Evolutionary conservation across 23 tunicate genomes (phyloP).

Genomic region (Ciona savignyi): DNA sequence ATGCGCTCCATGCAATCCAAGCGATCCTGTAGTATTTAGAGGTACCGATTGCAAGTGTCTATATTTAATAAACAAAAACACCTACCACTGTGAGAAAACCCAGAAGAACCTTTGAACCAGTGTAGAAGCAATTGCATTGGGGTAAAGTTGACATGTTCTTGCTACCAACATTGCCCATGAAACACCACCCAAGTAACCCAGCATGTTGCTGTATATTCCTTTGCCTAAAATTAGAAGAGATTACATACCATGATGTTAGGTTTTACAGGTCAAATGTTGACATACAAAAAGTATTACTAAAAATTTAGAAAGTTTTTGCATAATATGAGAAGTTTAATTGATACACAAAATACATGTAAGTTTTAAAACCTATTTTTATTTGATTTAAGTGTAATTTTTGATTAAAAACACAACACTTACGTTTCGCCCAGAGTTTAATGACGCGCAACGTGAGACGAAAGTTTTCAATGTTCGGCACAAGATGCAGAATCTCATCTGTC

Average conservation of each 20-base stretch:
- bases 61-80: too few species aligned
- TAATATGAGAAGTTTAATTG: not conserved
- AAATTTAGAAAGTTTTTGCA: not conserved
- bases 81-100: slow-evolving; percentile 90
- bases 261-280: not conserved
- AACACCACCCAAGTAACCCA: slow-evolving; percentile 96
- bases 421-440: slow-evolving; percentile 90
- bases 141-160: slow-evolving; percentile 87
- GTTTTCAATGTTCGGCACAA: slow-evolving; percentile 79
- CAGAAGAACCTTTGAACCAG: slow-evolving; percentile 79
- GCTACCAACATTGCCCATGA: slow-evolving; percentile 98
- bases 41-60: too few species aligned
- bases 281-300: too few species aligned
- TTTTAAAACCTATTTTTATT: too few species aligned
- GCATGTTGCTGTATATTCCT: slow-evolving; percentile 95
- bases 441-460: slow-evolving; percentile 84
- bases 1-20: too few species aligned
- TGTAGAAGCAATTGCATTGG: slow-evolving; percentile 74
- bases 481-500: slow-evolving; percentile 87
- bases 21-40: too few species aligned
- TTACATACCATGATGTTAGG: not conserved
- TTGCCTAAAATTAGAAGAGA: slow-evolving; percentile 26
- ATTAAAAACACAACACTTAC: slow-evolving; percentile 51
- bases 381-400: not conserved
- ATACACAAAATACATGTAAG: not conserved